phyloP scores from a whole-genome alignment of 2,113 vertebrate species.

The Gadus chalcogrammus region DNA sequence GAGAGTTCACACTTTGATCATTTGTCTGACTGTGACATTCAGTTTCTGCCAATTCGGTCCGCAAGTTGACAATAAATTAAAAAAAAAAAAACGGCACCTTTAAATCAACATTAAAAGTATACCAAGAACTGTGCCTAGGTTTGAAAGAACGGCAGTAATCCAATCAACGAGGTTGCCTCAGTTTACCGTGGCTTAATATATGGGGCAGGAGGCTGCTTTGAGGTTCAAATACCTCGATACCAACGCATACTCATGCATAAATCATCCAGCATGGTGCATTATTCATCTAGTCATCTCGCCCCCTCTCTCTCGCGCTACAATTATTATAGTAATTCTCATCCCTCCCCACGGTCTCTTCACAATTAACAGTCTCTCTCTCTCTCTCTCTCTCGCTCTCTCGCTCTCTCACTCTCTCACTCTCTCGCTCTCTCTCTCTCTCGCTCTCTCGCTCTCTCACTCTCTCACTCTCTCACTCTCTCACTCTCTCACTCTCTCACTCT shows the following conservation, averaged over 20 bases:
- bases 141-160: too few species aligned
- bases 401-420: conserved; percentile 1
- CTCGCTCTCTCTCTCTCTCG: background rate
- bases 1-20: too few species aligned
- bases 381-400: conserved; percentile 19
- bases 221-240: conserved; percentile 53
- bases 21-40: too few species aligned
- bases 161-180: conserved; percentile 1
- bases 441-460: background rate
- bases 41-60: too few species aligned
- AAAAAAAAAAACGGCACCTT: too few species aligned
- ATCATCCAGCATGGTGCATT: conserved; percentile 61
- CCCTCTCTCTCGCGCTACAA: conserved; percentile 17
- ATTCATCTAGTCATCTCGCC: conserved; percentile 65
- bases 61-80: too few species aligned
- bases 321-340: too few species aligned
- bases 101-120: too few species aligned
- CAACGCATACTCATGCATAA: conserved; percentile 64
- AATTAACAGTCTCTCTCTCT: conserved; percentile 26
- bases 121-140: too few species aligned
- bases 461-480: background rate
- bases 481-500: conserved; percentile 21
- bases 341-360: conserved; percentile 35
- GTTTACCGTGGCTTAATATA: conserved; percentile 44
- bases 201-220: conserved; percentile 40